These are phyloP conservation scores for Hypocryptadius cinnamomeus DNA, from an alignment of 2,113 vertebrate species.

Conservation along the genomic window DNA sequence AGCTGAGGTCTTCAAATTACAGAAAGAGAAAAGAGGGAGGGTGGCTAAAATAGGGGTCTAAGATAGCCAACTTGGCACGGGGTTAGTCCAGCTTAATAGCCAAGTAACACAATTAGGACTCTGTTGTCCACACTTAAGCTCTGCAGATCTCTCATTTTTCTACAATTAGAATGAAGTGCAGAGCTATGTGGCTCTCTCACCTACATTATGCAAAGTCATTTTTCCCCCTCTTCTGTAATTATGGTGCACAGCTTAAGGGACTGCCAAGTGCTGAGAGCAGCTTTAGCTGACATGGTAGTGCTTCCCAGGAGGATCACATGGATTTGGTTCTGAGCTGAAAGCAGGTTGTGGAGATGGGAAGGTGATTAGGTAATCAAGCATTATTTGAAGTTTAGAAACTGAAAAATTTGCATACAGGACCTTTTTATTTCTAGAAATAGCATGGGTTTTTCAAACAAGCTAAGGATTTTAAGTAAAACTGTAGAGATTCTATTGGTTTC, in stretches of 20 bases:
- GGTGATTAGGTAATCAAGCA: not conserved
- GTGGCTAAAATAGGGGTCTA: not conserved
- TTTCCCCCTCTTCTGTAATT: not conserved
- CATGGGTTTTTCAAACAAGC: not conserved
- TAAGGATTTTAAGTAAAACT: not conserved
- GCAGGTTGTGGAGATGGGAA: not conserved
- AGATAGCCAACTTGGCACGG: not conserved
- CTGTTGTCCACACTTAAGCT: not conserved
- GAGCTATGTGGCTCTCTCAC: not conserved
- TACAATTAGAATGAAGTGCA: constrained; percentile 20
- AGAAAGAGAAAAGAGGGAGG: not conserved
- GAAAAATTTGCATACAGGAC: not conserved
- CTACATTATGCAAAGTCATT: not conserved
- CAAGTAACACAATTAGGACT: not conserved
- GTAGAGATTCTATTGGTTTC: not conserved
- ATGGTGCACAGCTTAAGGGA: not conserved
- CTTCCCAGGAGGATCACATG: not conserved
- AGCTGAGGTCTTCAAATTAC: not conserved
- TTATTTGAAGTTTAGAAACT: not conserved
- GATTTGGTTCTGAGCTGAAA: not conserved
- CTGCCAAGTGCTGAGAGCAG: constrained; percentile 8
- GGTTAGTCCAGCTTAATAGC: not conserved
- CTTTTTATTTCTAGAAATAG: not conserved
- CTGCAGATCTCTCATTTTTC: not conserved
- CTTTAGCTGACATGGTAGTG: not conserved